Evolutionary conservation across 2,888 invertebrate species (phyloP), one percentile per base, ranked within the genome.

Genomic region (Macaria notata): DNA sequence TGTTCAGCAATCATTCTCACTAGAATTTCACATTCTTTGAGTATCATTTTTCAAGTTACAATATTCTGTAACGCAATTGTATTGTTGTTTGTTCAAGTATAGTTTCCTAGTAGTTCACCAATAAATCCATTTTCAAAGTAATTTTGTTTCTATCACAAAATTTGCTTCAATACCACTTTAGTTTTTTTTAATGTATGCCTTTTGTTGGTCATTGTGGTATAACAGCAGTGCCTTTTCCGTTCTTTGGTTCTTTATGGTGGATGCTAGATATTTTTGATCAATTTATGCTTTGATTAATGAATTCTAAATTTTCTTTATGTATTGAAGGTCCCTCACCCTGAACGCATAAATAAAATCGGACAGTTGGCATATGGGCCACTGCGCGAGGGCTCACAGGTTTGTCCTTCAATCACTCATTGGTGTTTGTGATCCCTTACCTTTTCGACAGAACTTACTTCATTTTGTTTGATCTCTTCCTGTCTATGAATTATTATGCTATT

Each of bases 361-460:
- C 94, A 93, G 93, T 93, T 94, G 91, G 92, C 93, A 92, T 93
- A 93, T 93, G 93, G 93, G 92, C 89, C 89, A 84, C 93, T 93
- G 92, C 93, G 93, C 92, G 94, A 94, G 88, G 93, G 92, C 90
- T 93, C 93, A 75, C 93, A 93, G 93, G 93, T 93, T 93, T 90
- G 93, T 92, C 91, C 89, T 81, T 81, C 77, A 75, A 77, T 88
- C 88, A 41, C 86, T 86, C 83, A 81, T 91, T 89, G 89, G 80
- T 91, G 91, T 91, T 90, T 88, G 89, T 91, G 79, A 73, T 82
- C 85, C 90, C 84, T 72, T 80, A 80, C 85, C 84, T 79, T 75
- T 78, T 68, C 69, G 74, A 77, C 79, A 78, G 72, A 70, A 78
- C 70, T 75, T 42, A 69, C 69, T 68, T 73, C 45, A 31, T 54